Conservation (phyloP, 2,797 vertebrate genomes). For the Centropyge bicolor region DNA sequence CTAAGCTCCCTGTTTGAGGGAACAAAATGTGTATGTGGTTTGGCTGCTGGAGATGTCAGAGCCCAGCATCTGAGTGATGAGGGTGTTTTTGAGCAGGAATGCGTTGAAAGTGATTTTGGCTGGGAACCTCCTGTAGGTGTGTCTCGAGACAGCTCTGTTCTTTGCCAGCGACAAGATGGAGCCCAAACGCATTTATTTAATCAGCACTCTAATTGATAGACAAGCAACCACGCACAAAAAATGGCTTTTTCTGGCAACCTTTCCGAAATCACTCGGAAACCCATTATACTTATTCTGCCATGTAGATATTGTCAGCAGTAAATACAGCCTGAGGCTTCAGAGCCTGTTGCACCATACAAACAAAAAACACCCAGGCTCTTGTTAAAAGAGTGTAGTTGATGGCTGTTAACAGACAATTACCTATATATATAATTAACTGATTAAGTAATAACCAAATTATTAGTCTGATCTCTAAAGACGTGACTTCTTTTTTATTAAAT, state of each 20-base stretch:
- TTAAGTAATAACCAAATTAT: too few relatives aligned
- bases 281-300: constrained; percentile 58
- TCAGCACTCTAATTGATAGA: constrained; percentile 60
- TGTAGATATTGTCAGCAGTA: constrained; percentile 57
- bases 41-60: constrained; percentile 27
- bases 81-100: constrained; percentile 31
- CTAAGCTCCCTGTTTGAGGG: constrained; percentile 29
- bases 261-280: constrained; percentile 61
- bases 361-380: constrained; percentile 43
- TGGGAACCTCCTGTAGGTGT: constrained; percentile 45
- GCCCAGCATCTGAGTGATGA: constrained; percentile 23
- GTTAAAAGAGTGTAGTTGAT: constrained; percentile 43
- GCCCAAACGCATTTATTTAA: constrained; percentile 60
- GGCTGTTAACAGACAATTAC: constrained; percentile 21
- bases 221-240: constrained; percentile 45
- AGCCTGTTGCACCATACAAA: constrained; percentile 48
- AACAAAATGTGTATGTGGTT: constrained; percentile 36
- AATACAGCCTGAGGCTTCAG: constrained; percentile 50
- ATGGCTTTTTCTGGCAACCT: constrained; percentile 36
- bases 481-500: too few relatives aligned
- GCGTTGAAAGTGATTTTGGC: constrained; percentile 57
- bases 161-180: constrained; percentile 53
- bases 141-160: constrained; percentile 48
- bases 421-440: too few relatives aligned
- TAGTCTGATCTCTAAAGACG: too few relatives aligned